Percentiles rank a stretch among this genome's conserved stretches.
Conservation (phyloP, 2,113 vertebrate species). For the Oenanthe oenanthe region DNA sequence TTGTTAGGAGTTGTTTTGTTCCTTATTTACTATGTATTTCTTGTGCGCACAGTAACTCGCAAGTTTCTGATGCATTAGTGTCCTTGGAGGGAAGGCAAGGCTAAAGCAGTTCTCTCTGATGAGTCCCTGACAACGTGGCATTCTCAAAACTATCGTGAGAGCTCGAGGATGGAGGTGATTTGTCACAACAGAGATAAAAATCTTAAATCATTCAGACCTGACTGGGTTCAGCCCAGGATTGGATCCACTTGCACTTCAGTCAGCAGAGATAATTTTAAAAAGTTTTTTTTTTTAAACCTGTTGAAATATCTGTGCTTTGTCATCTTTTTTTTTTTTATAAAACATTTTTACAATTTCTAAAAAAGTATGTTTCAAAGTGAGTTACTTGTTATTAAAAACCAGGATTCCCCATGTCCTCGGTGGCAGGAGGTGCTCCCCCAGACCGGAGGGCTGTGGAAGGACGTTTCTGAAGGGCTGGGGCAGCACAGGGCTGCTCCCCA, state of each 20-base stretch:
- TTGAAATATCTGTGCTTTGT: conserved; percentile 53
- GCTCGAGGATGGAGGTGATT: conserved; percentile 65
- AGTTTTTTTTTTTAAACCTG: conserved; percentile 38
- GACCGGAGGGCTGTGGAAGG: not conserved
- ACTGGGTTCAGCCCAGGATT: not conserved
- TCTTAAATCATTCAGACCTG: not conserved
- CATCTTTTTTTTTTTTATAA: conserved; percentile 63
- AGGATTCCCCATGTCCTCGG: not conserved
- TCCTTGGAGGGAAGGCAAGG: conserved; percentile 71
- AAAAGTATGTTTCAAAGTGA: conserved; percentile 61
- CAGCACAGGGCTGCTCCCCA: conserved; percentile 74
- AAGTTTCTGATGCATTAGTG: conserved; percentile 67
- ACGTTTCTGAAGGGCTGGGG: conserved; percentile 39
- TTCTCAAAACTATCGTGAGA: conserved; percentile 55
- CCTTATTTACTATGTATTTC: conserved; percentile 88
- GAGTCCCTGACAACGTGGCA: conserved; percentile 70
- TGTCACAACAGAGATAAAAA: conserved; percentile 42
- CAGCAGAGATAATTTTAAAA: conserved; percentile 22
- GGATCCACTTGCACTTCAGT: conserved; percentile 2
- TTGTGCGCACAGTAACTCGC: conserved; percentile 78
- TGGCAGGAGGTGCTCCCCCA: not conserved
- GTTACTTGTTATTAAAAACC: conserved; percentile 47
- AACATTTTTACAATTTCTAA: conserved; percentile 69
- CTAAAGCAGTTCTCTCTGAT: conserved; percentile 68
- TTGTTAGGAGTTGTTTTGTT: conserved; percentile 78